A percentile compares a stretch with the other conserved stretches of the same genome.
Conservation (phyloP, 1,140 invertebrate genomes). For the Trichoplusia ni region DNA sequence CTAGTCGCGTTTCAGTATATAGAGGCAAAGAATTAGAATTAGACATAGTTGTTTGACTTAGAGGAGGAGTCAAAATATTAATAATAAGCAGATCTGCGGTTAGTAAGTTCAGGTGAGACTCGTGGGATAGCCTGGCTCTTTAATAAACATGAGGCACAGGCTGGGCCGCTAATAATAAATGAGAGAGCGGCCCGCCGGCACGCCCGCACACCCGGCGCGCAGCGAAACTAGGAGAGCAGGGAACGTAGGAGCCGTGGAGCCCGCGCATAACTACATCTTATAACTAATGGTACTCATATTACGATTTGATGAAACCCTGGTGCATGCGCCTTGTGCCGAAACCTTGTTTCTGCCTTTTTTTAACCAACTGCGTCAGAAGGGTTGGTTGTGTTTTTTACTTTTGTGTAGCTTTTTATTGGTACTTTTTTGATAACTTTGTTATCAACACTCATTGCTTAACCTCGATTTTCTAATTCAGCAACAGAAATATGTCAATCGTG, state of each 20-base stretch:
- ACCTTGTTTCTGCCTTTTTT: too few relatives aligned
- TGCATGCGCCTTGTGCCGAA: neutral
- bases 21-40: too few relatives aligned
- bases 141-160: constrained; percentile 60
- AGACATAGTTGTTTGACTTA: constrained; percentile 7
- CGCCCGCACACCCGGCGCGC: constrained; percentile 25
- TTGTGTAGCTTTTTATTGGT: too few relatives aligned
- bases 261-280: constrained; percentile 17
- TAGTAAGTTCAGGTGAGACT: constrained; percentile 49
- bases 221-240: constrained; percentile 27
- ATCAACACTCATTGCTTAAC: too few relatives aligned
- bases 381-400: too few relatives aligned
- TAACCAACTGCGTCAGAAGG: too few relatives aligned
- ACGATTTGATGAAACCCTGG: constrained; percentile 17
- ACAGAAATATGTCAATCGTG: too few relatives aligned
- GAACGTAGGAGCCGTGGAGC: too few relatives aligned
- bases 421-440: too few relatives aligned
- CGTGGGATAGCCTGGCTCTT: constrained; percentile 46
- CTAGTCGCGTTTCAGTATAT: too few relatives aligned
- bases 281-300: constrained; percentile 18
- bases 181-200: constrained; percentile 44
- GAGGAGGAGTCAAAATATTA: constrained; percentile 53
- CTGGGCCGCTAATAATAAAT: constrained; percentile 59
- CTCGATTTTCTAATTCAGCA: too few relatives aligned
- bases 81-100: constrained; percentile 30